phyloP scores from a whole-genome alignment of 1,140 invertebrate genomes.

The Elysia chlorotica region DNA sequence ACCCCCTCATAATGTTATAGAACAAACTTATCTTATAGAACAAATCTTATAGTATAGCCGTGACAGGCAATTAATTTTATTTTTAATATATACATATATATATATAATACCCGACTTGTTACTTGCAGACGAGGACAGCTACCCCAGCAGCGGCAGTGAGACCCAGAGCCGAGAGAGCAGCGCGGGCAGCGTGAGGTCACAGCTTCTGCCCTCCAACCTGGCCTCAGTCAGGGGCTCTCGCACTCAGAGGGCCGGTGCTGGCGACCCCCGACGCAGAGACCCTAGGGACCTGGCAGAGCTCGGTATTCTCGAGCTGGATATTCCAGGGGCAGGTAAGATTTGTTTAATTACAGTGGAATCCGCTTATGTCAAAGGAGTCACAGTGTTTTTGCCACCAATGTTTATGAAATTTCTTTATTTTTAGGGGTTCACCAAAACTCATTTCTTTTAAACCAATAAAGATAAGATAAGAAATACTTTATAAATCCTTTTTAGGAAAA shows the following conservation, averaged over 20 bases:
- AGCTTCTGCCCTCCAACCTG: conserved; percentile 6
- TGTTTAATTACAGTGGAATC: not conserved
- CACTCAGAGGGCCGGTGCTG: conserved; percentile 27
- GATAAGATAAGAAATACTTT: not conserved
- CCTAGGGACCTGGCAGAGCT: conserved; percentile 2
- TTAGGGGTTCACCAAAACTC: no score
- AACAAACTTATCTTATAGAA: no score
- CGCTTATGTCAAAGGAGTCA: not conserved
- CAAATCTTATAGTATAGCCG: no score
- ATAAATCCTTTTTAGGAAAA: not conserved
- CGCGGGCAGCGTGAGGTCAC: conserved; percentile 49
- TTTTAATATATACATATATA: no score
- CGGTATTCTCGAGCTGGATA: conserved; percentile 44
- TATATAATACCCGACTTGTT: no score
- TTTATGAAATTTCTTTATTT: no score
- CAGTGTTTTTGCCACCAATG: not conserved
- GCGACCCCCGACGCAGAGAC: not conserved
- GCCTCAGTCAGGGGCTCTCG: no score
- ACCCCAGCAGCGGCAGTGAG: conserved; percentile 51
- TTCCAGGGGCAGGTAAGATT: conserved; percentile 37
- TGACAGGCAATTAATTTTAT: no score
- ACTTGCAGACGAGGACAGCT: conserved; percentile 51
- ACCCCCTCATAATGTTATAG: no score
- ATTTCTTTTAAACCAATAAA: not conserved
- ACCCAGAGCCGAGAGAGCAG: conserved; percentile 57